Percentiles rank a stretch among this genome's conserved stretches.
These are phyloP conservation scores for Vulpes vulpes DNA, from an alignment of 2,113 vertebrate species.

Conservation along the genomic window DNA sequence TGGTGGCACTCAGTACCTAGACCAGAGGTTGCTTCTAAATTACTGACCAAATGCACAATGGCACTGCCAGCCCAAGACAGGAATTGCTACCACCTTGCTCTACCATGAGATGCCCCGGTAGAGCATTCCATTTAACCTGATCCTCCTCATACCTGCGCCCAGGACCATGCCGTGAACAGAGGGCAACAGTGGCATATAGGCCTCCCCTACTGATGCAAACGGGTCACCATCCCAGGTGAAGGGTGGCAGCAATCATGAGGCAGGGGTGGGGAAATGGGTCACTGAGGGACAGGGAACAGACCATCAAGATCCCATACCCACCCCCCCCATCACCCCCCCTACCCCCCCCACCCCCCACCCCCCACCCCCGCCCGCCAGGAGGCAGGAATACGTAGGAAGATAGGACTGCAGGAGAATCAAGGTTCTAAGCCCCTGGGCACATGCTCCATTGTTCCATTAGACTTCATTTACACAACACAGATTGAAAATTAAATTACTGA, in stretches of 20 bases:
- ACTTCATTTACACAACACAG: neutral
- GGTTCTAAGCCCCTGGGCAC: neutral
- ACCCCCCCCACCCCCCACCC: neutral
- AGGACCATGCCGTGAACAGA: neutral
- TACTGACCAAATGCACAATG: neutral
- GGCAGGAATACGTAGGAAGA: neutral
- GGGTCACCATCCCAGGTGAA: neutral
- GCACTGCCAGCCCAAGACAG: neutral
- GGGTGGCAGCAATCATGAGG: neutral
- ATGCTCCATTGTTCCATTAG: neutral
- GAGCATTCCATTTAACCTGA: no score
- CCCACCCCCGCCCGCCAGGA: neutral
- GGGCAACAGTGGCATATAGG: neutral
- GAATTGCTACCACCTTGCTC: neutral
- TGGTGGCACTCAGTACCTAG: neutral
- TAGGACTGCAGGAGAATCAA: neutral
- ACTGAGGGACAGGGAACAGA: neutral
- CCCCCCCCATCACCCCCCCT: no score
- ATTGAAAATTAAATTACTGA: slow-evolving; percentile 22
- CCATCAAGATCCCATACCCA: neutral
- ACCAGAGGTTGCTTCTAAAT: neutral
- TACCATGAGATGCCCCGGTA: neutral
- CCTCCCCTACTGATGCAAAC: no score
- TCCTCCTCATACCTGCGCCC: neutral
- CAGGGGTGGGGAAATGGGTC: neutral